Conservation (phyloP, 2,113 vertebrate species). For the Nerophis ophidion region DNA sequence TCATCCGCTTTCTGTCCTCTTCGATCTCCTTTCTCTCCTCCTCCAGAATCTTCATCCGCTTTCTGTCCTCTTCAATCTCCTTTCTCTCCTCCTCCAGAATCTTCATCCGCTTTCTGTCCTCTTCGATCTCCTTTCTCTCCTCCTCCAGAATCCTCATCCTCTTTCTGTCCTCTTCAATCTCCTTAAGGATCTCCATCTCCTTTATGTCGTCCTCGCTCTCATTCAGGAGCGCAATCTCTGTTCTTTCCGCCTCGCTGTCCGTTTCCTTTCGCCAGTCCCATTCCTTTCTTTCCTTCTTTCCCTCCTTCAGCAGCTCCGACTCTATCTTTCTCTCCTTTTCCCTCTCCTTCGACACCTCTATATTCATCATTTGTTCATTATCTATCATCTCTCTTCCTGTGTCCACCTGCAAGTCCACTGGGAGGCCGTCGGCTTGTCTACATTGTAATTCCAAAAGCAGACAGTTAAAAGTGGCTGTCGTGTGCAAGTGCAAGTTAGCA, state of each 20-base stretch:
- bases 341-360: background rate
- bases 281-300: background rate
- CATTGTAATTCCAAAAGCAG: background rate
- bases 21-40: background rate
- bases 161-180: background rate
- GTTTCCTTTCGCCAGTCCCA: background rate
- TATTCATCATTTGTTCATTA: background rate
- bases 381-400: background rate
- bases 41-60: too few relatives aligned
- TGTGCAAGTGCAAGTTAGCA: background rate
- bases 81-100: background rate
- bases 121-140: too few relatives aligned
- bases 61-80: background rate
- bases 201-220: background rate
- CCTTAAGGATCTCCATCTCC: background rate
- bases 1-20: background rate
- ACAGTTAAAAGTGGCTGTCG: background rate
- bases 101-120: background rate
- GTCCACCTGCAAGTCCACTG: background rate
- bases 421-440: constrained; percentile 67
- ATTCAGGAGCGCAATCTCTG: background rate
- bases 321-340: background rate
- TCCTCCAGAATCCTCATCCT: too few relatives aligned
- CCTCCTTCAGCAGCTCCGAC: background rate
- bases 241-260: background rate